phyloP scores from a whole-genome alignment of 2,797 vertebrate species.

The Mormyrops boulengeri region DNA sequence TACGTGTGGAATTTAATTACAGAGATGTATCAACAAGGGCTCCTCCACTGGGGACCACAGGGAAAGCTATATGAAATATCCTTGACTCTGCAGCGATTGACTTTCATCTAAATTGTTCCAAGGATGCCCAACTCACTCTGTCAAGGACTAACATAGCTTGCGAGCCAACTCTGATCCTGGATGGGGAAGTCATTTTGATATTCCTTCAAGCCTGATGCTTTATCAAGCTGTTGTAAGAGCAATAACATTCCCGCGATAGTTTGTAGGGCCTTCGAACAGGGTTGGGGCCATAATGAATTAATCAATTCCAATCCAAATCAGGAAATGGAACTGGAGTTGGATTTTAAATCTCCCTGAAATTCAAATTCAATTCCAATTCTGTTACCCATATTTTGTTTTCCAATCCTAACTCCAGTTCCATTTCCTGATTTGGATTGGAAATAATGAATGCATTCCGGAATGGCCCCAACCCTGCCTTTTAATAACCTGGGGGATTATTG shows the following conservation, averaged over 20 bases:
- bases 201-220: neutral
- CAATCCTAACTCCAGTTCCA: neutral
- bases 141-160: conserved; percentile 15
- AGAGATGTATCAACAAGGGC: conserved; percentile 23
- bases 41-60: conserved; percentile 3
- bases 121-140: conserved; percentile 13
- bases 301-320: neutral
- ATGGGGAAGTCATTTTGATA: neutral
- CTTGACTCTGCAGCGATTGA: conserved; percentile 17
- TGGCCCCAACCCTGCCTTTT: neutral
- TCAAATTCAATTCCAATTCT: neutral
- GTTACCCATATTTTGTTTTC: neutral
- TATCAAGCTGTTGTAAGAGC: neutral
- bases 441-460: neutral
- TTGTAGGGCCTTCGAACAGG: neutral
- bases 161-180: neutral
- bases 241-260: neutral
- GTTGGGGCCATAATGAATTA: neutral
- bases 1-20: conserved; percentile 36
- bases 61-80: conserved; percentile 29
- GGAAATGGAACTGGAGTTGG: neutral
- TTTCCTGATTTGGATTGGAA: neutral
- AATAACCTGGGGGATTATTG: neutral
- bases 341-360: neutral
- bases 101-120: conserved; percentile 13